A percentile compares a stretch with the other conserved stretches of the same genome.
These are phyloP conservation scores for Leistus spinibarbis DNA, from an alignment of 2,888 invertebrate species.

Conservation along the genomic window DNA sequence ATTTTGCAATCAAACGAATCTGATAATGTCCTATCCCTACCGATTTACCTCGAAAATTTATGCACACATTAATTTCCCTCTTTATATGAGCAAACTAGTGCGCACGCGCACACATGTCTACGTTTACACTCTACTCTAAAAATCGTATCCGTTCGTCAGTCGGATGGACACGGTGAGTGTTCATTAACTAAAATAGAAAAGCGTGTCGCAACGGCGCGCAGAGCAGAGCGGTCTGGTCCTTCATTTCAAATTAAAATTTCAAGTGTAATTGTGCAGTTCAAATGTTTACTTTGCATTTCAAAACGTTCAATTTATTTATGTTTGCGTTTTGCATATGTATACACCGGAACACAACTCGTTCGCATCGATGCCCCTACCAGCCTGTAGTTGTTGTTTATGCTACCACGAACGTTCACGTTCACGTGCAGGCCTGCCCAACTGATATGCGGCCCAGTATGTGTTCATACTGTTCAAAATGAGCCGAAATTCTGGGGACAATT, in stretches of 20 bases:
- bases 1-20: slow-evolving; percentile 36
- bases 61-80: slow-evolving; percentile 5
- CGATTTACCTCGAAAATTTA: slow-evolving; percentile 13
- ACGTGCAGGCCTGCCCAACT: background rate
- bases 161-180: background rate
- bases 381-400: background rate
- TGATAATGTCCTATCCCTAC: slow-evolving; percentile 23
- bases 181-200: slow-evolving; percentile 35
- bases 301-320: slow-evolving; percentile 39
- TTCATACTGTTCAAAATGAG: slow-evolving; percentile 6
- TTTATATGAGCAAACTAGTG: background rate
- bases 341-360: background rate
- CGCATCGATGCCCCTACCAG: background rate
- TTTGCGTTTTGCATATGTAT: slow-evolving; percentile 28
- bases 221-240: slow-evolving; percentile 7
- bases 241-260: slow-evolving; percentile 37
- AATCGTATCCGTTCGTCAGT: no score
- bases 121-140: slow-evolving; percentile 11
- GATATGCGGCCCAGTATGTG: background rate
- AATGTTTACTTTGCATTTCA: slow-evolving; percentile 36
- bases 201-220: slow-evolving; percentile 3
- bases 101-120: background rate
- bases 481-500: slow-evolving; percentile 11
- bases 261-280: slow-evolving; percentile 33
- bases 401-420: no score